Conservation (phyloP, 2,797 vertebrate genomes). For the Eulemur albifrons region DNA sequence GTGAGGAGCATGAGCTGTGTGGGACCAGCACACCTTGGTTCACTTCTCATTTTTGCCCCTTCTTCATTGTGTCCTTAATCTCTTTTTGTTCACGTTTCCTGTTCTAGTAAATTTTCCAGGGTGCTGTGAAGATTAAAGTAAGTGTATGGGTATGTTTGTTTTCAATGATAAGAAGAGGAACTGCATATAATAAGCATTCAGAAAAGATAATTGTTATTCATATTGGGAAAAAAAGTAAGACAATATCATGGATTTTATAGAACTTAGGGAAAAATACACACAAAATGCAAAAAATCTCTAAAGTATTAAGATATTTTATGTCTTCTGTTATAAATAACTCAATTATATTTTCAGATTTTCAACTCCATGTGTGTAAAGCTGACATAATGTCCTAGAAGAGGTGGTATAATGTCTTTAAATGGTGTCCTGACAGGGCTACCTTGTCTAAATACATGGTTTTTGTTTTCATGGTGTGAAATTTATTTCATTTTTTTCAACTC, state of each 20-base stretch:
- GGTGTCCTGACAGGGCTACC: background rate
- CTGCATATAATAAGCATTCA: background rate
- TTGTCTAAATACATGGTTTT: background rate
- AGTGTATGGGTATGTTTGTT: background rate
- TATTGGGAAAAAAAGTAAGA: background rate
- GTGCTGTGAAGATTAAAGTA: background rate
- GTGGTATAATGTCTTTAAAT: background rate
- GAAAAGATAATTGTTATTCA: background rate
- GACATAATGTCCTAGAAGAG: background rate
- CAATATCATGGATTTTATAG: background rate
- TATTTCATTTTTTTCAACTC: background rate
- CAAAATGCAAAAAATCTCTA: background rate
- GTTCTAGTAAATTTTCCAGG: background rate
- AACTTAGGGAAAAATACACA: background rate
- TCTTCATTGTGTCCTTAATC: background rate
- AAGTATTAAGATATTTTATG: background rate
- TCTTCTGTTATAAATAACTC: background rate
- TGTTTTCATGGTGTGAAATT: background rate
- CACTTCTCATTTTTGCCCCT: background rate
- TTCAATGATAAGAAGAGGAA: background rate
- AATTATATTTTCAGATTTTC: background rate
- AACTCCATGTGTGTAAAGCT: background rate
- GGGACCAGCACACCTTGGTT: background rate
- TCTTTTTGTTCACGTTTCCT: background rate
- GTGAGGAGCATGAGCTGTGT: background rate